Conservation (phyloP, 23 tunicate genomes). For the Botrylloides violaceus region DNA sequence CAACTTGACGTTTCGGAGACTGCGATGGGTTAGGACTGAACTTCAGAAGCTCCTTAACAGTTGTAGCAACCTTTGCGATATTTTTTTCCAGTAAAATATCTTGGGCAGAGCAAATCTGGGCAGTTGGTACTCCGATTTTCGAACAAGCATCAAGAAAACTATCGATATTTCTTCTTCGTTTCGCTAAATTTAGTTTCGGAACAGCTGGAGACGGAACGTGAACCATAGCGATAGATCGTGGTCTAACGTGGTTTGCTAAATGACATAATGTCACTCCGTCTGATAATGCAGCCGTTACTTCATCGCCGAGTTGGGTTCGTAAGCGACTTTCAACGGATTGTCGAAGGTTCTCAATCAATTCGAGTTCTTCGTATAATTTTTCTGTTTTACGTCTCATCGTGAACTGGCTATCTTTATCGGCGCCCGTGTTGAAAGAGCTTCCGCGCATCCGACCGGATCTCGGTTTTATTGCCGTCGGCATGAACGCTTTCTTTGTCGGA, state of each 20-base stretch:
- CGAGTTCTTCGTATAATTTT: conserved; percentile 84
- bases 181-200: conserved; percentile 70
- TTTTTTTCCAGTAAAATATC: conserved; percentile 71
- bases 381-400: conserved; percentile 89
- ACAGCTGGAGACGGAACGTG: conserved; percentile 95
- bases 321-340: conserved; percentile 47
- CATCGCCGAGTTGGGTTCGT: conserved; percentile 63
- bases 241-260: conserved; percentile 67
- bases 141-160: conserved; percentile 74
- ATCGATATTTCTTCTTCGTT: conserved; percentile 73
- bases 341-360: conserved; percentile 56
- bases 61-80: conserved; percentile 18
- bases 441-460: conserved; percentile 31
- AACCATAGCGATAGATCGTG: conserved; percentile 76
- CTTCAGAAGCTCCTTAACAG: conserved; percentile 34
- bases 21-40: background rate
- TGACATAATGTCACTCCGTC: conserved; percentile 91
- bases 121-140: conserved; percentile 47
- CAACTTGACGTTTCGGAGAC: conserved; percentile 18
- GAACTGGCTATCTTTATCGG: conserved; percentile 19
- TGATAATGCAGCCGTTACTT: conserved; percentile 53
- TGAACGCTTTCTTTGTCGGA: conserved; percentile 36
- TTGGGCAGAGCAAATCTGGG: conserved; percentile 33
- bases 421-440: conserved; percentile 8
- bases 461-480: conserved; percentile 67